Conservation (phyloP, 2,888 invertebrate genomes). For the Choreutis nemorana region DNA sequence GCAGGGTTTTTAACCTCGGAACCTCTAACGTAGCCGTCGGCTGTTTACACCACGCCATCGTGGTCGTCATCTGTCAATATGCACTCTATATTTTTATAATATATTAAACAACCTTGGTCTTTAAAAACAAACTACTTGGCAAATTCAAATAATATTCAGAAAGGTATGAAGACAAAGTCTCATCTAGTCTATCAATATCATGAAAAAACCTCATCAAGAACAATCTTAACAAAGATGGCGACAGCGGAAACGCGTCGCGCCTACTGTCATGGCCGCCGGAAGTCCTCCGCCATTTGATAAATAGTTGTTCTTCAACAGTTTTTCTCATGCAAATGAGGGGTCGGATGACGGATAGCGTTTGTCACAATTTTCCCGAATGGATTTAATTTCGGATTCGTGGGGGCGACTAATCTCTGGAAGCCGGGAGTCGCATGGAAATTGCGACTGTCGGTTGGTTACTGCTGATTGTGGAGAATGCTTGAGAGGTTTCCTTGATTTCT, state of each 20-base stretch:
- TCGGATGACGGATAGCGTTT: constrained; percentile 59
- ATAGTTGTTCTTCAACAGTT: constrained; percentile 65
- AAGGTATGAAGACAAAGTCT: too few species aligned
- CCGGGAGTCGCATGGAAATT: constrained; percentile 19
- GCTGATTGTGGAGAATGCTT: constrained; percentile 30
- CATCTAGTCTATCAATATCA: too few species aligned
- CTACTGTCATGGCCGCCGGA: constrained; percentile 61
- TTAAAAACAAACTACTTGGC: too few species aligned
- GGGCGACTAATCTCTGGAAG: constrained; percentile 38
- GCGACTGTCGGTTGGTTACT: constrained; percentile 16
- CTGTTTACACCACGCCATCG: too few species aligned
- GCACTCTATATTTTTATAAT: too few species aligned
- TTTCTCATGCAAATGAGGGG: constrained; percentile 66
- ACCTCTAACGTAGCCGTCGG: too few species aligned
- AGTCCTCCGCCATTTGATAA: constrained; percentile 61
- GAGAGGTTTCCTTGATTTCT: too few species aligned
- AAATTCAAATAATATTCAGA: too few species aligned
- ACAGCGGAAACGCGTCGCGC: constrained; percentile 59
- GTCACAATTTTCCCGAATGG: constrained; percentile 62
- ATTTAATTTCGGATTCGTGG: constrained; percentile 53
- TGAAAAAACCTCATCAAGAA: too few species aligned
- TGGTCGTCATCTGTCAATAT: too few species aligned
- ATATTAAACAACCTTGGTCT: too few species aligned
- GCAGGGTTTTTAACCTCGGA: too few species aligned
- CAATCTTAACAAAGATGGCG: constrained; percentile 48